Evolutionary conservation across 2,113 vertebrate species (phyloP).

Genomic region (Crotalus horridus): DNA sequence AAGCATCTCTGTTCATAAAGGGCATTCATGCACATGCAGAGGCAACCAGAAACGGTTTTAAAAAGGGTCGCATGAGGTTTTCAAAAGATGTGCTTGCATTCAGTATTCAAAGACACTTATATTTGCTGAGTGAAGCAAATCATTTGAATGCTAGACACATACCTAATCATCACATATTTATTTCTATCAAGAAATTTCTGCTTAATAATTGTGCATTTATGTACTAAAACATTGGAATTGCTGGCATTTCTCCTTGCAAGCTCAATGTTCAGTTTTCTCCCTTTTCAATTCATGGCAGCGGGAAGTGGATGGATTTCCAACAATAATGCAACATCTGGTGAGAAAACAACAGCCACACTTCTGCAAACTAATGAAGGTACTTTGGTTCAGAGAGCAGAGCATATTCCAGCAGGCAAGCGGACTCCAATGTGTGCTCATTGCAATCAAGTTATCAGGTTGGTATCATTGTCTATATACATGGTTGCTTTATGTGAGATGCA

Average conservation of each 20-base stretch:
- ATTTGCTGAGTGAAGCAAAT: neutral
- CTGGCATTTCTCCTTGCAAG: neutral
- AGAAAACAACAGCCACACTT: slow-evolving; percentile 58
- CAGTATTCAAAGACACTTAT: neutral
- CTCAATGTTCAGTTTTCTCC: slow-evolving; percentile 30
- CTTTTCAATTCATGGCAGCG: slow-evolving; percentile 55
- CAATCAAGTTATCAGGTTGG: slow-evolving; percentile 87
- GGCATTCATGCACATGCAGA: neutral
- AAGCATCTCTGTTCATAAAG: neutral
- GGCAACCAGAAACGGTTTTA: neutral
- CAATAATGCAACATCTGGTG: slow-evolving; percentile 49
- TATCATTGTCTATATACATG: neutral
- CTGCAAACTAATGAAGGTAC: slow-evolving; percentile 81
- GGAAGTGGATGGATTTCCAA: slow-evolving; percentile 76
- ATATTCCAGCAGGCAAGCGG: slow-evolving; percentile 89
- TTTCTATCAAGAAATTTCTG: neutral
- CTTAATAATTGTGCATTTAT: neutral
- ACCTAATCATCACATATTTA: neutral
- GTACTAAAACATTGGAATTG: neutral
- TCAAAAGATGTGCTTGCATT: neutral
- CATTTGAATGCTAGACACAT: neutral
- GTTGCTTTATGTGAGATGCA: neutral
- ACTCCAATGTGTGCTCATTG: slow-evolving; percentile 94
- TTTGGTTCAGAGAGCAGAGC: slow-evolving; percentile 89
- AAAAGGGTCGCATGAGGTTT: neutral